phyloP scores from a whole-genome alignment of 2,797 vertebrate genomes.

The Cephalopachus bancanus region DNA sequence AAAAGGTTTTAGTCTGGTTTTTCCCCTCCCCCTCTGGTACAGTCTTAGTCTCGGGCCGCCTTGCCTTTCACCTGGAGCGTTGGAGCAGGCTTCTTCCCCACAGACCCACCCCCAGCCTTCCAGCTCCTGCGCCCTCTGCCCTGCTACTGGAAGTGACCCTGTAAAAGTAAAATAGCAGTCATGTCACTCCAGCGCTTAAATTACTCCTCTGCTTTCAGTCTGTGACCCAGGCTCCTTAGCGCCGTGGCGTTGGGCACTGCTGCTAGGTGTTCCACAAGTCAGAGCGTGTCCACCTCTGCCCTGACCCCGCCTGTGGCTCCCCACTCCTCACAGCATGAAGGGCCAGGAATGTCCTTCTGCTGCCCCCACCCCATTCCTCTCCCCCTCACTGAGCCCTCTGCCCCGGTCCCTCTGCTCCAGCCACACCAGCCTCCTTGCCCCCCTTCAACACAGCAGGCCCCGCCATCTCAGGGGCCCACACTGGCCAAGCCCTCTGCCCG shows the following conservation, averaged over 20 bases:
- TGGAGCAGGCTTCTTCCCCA: background rate
- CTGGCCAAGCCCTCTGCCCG: background rate
- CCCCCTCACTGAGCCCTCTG: background rate
- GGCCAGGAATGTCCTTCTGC: background rate
- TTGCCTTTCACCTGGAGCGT: background rate
- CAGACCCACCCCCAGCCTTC: background rate
- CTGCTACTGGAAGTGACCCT: background rate
- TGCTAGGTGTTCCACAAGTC: background rate
- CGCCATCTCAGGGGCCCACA: rapidly evolving
- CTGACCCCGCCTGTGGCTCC: background rate
- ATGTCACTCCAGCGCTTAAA: background rate
- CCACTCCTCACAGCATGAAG: background rate
- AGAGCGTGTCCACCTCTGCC: background rate
- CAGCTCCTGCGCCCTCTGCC: background rate
- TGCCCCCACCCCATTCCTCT: background rate
- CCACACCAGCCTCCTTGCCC: background rate
- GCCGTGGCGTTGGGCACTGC: too few species aligned
- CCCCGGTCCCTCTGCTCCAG: too few species aligned
- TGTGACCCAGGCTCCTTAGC: background rate
- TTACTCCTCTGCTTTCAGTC: background rate
- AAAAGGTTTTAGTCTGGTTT: background rate
- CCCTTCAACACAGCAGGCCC: background rate
- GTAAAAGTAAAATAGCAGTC: background rate
- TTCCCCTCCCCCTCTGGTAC: background rate
- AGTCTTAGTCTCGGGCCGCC: background rate